Base-by-base conservation (phyloP, 2,797 vertebrate species). In the Triplophysa yarkandensis region DNA sequence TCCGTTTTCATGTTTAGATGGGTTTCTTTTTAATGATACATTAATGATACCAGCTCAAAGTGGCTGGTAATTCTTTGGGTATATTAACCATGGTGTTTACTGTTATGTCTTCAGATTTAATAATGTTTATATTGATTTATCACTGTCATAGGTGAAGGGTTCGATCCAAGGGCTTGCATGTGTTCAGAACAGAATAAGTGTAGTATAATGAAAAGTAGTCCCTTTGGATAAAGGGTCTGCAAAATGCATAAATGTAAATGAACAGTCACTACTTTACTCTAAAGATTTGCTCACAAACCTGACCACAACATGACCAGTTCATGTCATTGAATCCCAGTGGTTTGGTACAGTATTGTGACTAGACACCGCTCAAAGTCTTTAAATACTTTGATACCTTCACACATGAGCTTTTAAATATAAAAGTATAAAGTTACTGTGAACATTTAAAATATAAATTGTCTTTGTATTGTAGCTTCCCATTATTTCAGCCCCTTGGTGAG, bases 401-500 rank as follows among this genome's bases (percentile, higher is more conserved):
- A 6, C 14, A n/a, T 68, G 14, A 54, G 32, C 21, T 44, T n/a
- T n/a, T 23, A 46, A 57, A 10, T 71, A 8, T 28, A 13, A 10
- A 6, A 46, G 8, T 28, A 74, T 11, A 17, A 48, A 28, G 43
- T 32, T 16, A 16, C 17, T 43, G 16, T 43, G 14, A 16, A 2
- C 16, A 44, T 44, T 16, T 4, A 43, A n/a, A 19, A 8, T n/a
- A 19, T 46, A 27, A 52, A 52, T 13, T 13, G 48, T 9, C 2
- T 69, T 10, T 44, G 21, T 30, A 14, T 21, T 80, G 28, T 85
- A 95, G 95, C 3, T 68, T 16, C 43, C 89, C 86, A 17, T 63
- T 32, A 48, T 91, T 93, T 80, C 79, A 80, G 75, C 79, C 87
- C 0, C 21, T 91, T 68, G 81, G 81, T 14, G 86, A 93, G 25